phyloP scores from a whole-genome alignment of 2,888 invertebrate species.

The Amorpha juglandis region DNA sequence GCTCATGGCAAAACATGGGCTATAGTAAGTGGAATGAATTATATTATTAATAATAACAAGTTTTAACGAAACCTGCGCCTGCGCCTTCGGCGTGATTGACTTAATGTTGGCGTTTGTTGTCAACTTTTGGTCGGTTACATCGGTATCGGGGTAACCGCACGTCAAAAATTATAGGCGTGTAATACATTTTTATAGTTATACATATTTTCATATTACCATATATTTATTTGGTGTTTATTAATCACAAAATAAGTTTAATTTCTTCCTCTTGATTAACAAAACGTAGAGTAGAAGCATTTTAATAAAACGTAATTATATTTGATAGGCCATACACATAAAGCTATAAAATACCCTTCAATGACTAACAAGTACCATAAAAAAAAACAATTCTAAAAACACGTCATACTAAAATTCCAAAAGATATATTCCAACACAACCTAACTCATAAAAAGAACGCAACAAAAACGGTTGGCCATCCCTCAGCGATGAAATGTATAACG shows the following conservation, averaged over 20 bases:
- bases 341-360: background rate
- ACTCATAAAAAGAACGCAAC: slow-evolving; percentile 3
- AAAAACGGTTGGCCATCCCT: slow-evolving; percentile 61
- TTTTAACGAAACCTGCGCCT: slow-evolving; percentile 70
- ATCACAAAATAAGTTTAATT: background rate
- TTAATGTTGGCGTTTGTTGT: slow-evolving; percentile 49
- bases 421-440: background rate
- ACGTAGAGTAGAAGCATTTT: too few species aligned
- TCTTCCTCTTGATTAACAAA: background rate
- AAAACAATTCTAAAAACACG: background rate
- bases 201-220: background rate
- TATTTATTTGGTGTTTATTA: background rate
- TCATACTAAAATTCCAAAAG: background rate
- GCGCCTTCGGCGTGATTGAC: slow-evolving; percentile 70
- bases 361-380: too few species aligned
- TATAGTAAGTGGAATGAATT: slow-evolving; percentile 50
- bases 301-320: background rate
- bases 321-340: background rate
- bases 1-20: slow-evolving; percentile 32
- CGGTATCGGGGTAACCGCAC: slow-evolving; percentile 24
- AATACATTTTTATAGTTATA: background rate
- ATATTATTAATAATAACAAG: slow-evolving; percentile 81
- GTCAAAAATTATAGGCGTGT: background rate
- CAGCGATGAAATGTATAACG: slow-evolving; percentile 73
- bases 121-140: slow-evolving; percentile 54